Base-by-base conservation (phyloP, 2,888 invertebrate genomes). In the Hypolimnas misippus region DNA sequence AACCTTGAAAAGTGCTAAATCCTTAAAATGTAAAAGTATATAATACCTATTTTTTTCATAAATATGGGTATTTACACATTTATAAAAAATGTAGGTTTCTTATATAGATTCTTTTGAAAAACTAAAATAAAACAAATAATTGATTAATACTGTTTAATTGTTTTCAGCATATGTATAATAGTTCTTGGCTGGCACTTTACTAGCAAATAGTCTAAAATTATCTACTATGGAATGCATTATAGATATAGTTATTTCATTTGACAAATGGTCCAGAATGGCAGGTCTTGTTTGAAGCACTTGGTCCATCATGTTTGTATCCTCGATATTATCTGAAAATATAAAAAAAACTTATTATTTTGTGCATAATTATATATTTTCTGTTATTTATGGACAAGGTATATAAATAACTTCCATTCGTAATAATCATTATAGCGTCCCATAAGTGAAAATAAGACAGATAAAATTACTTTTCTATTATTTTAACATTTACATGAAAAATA, bases 141-240 rank as follows among this genome's bases (percentile, higher is more conserved):
- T 29, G 5, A 12, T 21, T 42, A 16, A 38, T 54, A 31, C 51
- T 62, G 31, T 60, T 56, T 38, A 62, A 61, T 70, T 66, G 66
- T 57, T 74, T 57, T 61, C 70, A 72, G 63, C 79, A 71, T 86
- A 84, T 65, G 79, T 76, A 69, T 91, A 92, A 72, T 86, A 92
- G 65, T 86, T 75, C 70, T 78, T 87, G 14, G 87, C 82, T 56
- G 91, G 87, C 50, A 89, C 80, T 63, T 70, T 79, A 55, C 73
- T 77, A 2, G 85, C 78, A 70, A 92, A 92, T 50, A 84, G 68
- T 79, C 89, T 83, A 64, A 90, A 85, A 68, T 92, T 92, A 57
- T 91, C 90, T 1, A 91, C 74, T n/a, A 91, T 72, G 4, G 79
- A 64, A 69, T 89, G 86, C 88, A 92, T 89, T 57, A 90, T 40